A percentile compares a stretch with the other conserved stretches of the same genome.
These are phyloP conservation scores for Ischnura elegans DNA, from an alignment of 2,888 invertebrate species.

Conservation along the genomic window DNA sequence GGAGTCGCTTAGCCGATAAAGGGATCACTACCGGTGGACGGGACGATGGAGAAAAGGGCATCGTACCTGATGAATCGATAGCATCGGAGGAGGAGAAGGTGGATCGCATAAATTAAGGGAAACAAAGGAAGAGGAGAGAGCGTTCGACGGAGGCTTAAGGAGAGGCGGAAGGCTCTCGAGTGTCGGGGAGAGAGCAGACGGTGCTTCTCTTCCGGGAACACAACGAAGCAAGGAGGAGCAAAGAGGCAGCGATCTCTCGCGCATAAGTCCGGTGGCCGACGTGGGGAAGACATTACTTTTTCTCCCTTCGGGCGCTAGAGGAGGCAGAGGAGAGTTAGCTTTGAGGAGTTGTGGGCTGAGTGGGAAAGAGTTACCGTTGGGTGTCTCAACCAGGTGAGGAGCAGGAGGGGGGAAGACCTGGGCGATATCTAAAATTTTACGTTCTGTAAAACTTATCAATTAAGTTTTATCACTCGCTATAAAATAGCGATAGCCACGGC, in stretches of 20 bases:
- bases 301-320: neutral
- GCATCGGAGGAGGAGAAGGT: constrained; percentile 2
- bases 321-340: neutral
- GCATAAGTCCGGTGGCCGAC: constrained; percentile 63
- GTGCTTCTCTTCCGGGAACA: constrained; percentile 46
- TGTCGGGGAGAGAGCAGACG: neutral
- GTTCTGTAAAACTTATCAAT: too few species aligned
- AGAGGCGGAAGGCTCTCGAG: neutral
- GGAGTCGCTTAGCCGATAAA: constrained; percentile 1
- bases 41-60: constrained; percentile 34
- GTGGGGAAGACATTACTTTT: constrained; percentile 62
- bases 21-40: constrained; percentile 46
- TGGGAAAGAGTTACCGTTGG: constrained; percentile 24
- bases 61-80: constrained; percentile 64
- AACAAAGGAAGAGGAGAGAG: constrained; percentile 39
- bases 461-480: too few species aligned
- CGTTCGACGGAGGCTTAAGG: neutral
- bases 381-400: constrained; percentile 63
- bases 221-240: constrained; percentile 11
- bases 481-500: too few species aligned
- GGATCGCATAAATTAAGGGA: constrained; percentile 54
- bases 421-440: too few species aligned
- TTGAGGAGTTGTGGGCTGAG: neutral
- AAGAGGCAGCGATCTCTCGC: constrained; percentile 46
- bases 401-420: neutral